phyloP scores from a whole-genome alignment of 2,888 invertebrate genomes.

The Tolmerus cingulatus region DNA sequence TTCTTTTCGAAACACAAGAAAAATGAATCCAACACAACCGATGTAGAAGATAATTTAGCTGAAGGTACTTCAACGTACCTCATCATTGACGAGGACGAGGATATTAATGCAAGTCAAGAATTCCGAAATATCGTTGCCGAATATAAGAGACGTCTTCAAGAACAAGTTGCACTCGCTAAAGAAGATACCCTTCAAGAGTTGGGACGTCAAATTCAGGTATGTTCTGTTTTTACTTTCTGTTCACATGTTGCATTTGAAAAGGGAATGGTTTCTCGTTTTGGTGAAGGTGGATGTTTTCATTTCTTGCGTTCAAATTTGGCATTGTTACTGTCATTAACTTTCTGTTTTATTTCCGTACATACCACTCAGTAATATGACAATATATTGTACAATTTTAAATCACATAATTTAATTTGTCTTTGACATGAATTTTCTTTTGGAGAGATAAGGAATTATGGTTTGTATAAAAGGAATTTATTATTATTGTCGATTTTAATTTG shows the following conservation, averaged over 20 bases:
- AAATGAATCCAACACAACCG: slow-evolving; percentile 20
- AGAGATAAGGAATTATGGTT: too few relatives aligned
- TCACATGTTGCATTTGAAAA: neutral
- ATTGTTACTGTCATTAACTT: neutral
- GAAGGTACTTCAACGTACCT: slow-evolving; percentile 53
- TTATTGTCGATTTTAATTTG: too few relatives aligned
- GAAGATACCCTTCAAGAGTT: slow-evolving; percentile 74
- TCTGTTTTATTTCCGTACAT: neutral
- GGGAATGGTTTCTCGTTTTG: neutral
- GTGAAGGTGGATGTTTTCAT: neutral
- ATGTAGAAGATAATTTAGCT: slow-evolving; percentile 15
- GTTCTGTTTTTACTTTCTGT: slow-evolving; percentile 49
- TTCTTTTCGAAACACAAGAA: slow-evolving; percentile 24
- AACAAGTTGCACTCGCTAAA: slow-evolving; percentile 71
- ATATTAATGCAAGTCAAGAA: slow-evolving; percentile 60
- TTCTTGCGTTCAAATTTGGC: neutral
- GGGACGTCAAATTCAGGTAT: slow-evolving; percentile 79
- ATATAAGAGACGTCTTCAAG: slow-evolving; percentile 68
- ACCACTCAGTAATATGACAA: neutral
- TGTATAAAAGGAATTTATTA: too few relatives aligned
- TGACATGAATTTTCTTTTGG: neutral
- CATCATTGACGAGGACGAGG: slow-evolving; percentile 61
- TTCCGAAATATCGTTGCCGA: slow-evolving; percentile 62
- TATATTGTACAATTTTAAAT: neutral
- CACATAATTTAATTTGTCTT: neutral